Conservation (phyloP, 2,888 invertebrate species). For the Priocnemis perturbator region DNA sequence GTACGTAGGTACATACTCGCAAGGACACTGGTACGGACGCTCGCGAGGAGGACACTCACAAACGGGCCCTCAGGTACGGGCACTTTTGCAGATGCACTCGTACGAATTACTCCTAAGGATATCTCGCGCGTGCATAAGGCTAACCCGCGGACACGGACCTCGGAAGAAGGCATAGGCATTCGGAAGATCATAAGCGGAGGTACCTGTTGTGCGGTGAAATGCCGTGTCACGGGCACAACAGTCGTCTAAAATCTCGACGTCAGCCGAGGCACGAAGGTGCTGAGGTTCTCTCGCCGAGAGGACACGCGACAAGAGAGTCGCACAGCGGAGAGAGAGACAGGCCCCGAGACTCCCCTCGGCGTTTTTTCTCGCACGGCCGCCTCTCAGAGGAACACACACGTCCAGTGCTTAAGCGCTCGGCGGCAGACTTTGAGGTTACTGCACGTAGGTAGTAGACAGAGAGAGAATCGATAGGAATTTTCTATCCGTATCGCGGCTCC, state of each 20-base stretch:
- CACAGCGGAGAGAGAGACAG: not conserved
- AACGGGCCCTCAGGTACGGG: no score
- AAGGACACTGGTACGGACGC: no score
- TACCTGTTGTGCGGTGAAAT: constrained; percentile 39
- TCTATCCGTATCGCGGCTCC: constrained; percentile 9
- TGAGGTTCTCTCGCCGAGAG: constrained; percentile 28
- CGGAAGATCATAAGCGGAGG: constrained; percentile 16
- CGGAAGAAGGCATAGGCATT: not conserved
- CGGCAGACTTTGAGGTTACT: constrained; percentile 39
- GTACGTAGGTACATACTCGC: no score
- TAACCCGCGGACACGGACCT: no score
- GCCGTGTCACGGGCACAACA: constrained; percentile 37
- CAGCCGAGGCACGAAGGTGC: constrained; percentile 11
- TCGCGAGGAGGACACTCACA: no score
- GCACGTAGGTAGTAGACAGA: constrained; percentile 4
- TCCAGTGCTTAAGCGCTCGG: constrained; percentile 12
- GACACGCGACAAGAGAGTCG: constrained; percentile 11
- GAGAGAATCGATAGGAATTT: constrained; percentile 29
- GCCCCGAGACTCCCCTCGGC: constrained; percentile 28
- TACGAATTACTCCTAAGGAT: no score
- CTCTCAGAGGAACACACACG: constrained; percentile 20
- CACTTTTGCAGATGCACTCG: no score
- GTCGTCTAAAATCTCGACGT: constrained; percentile 23
- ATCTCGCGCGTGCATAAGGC: no score
- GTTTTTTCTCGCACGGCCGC: constrained; percentile 29